Conservation (phyloP, 2,113 vertebrate species). For the Callorhinus ursinus region DNA sequence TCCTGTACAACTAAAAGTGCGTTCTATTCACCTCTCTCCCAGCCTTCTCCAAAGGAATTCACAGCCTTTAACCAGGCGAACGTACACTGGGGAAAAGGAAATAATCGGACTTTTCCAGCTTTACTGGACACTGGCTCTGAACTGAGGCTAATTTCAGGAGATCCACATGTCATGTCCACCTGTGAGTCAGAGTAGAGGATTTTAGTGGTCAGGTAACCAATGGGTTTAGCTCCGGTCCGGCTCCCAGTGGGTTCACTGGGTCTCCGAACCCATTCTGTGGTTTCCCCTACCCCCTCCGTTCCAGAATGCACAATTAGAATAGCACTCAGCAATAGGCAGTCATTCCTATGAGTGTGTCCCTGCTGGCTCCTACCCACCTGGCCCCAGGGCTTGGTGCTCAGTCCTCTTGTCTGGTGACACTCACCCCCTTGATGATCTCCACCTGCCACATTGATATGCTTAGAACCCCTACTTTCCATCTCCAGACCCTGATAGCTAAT, state of each 20-base stretch:
- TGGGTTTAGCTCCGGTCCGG: not conserved
- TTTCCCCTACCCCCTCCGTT: no score
- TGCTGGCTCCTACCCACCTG: not conserved
- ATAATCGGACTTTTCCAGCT: rapidly evolving
- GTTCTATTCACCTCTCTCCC: not conserved
- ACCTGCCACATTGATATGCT: not conserved
- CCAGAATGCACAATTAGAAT: rapidly evolving
- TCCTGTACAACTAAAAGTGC: rapidly evolving
- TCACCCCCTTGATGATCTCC: not conserved
- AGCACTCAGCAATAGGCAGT: not conserved
- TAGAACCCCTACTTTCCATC: not conserved
- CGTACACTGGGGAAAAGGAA: not conserved
- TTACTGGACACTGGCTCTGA: not conserved
- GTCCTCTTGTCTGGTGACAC: not conserved
- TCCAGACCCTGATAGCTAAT: not conserved
- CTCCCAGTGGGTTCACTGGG: not conserved
- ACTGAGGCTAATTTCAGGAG: not conserved
- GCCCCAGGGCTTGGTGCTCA: not conserved
- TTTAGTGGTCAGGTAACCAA: not conserved
- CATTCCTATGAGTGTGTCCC: rapidly evolving
- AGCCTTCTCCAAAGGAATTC: not conserved
- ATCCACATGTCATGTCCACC: not conserved
- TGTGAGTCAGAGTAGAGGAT: not conserved
- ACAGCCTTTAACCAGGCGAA: no score
- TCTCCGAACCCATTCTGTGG: not conserved